Evolutionary conservation across 2,113 vertebrate species (phyloP), one percentile per base, ranked within the genome.

Genomic region (Microtus oregoni): DNA sequence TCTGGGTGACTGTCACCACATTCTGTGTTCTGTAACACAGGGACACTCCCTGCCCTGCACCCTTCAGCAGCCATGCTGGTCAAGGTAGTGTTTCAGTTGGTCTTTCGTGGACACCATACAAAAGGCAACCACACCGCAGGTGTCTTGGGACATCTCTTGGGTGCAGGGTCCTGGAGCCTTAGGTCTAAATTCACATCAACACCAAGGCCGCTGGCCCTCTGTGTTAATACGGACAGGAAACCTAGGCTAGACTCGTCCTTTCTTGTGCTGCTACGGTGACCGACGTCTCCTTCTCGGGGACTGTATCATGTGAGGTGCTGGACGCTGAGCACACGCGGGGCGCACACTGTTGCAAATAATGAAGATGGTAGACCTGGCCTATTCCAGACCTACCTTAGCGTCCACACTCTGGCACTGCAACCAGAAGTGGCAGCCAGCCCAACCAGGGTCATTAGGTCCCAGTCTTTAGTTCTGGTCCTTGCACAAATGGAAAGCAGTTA

Each of bases 381-480:
- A 32, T n/a, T n/a, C 32, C 52, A 61, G 79, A 7, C 38, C 35
- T 14, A 24, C 52, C 11, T 58, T 7, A 58, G 55, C 6, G 55
- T 9, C 22, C 55, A 55, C 13, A 7, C 55, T 63, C 55, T 38
- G 22, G 22, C 79, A 14, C 58, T 30, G 24, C n/a, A 83, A 55
- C 61, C n/a, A 63, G 81, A 58, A 83, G 81, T 41, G 58, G 58
- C 81, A 20, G 82, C 15, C 41, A 30, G 20, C 9, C 38, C 20
- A 52, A 0, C 9, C 9, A 28, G 52, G 82, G 83, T 99, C 99
- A 99, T 99, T 99, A 99, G 99, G 98, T 98, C 97, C 98, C 94
- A 98, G 99, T 99, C 99, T 99, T 99, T 99, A 99, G 99, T 99
- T 99, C 99, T 99, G 99, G 99, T 99, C 98, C 98, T 99, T 99